These are phyloP conservation scores for Amia ocellicauda DNA, from an alignment of 2,113 vertebrate species.

Conservation along the genomic window DNA sequence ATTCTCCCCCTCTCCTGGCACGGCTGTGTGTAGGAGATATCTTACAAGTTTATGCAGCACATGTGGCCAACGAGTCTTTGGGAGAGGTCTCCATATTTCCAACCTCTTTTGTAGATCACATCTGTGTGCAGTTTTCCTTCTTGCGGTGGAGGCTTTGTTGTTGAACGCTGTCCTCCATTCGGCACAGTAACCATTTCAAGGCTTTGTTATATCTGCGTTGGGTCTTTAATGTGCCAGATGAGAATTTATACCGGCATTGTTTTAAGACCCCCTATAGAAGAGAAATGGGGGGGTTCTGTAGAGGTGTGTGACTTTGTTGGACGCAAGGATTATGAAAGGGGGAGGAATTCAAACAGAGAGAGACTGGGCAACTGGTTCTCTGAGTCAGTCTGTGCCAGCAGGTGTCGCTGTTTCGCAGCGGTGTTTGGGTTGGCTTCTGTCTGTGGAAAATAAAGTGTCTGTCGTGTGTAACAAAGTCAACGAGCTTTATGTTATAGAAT, in stretches of 20 bases:
- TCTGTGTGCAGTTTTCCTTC: slow-evolving; percentile 65
- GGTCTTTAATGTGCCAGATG: slow-evolving; percentile 33
- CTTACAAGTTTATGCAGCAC: slow-evolving; percentile 45
- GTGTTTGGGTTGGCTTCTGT: not conserved
- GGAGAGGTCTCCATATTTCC: slow-evolving; percentile 1
- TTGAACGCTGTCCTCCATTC: slow-evolving; percentile 40
- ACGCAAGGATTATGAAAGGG: no score
- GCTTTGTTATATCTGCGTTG: slow-evolving; percentile 35
- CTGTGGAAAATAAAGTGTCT: no score
- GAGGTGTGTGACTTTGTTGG: no score
- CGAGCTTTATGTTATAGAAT: no score
- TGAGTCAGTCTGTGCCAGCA: not conserved
- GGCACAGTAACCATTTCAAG: slow-evolving; percentile 3
- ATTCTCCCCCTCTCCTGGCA: not conserved
- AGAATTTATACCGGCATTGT: slow-evolving; percentile 20
- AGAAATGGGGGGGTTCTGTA: no score
- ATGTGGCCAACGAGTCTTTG: slow-evolving; percentile 45
- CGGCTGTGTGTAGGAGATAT: slow-evolving; percentile 14
- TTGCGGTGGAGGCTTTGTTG: slow-evolving; percentile 37
- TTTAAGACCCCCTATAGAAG: no score
- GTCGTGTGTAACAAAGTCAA: no score
- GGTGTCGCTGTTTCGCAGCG: not conserved
- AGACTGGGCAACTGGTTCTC: slow-evolving; percentile 7
- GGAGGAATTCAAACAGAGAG: no score
- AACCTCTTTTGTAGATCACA: slow-evolving; percentile 53